Conservation (phyloP, 92 coral and sea anemone genomes). For the Desmophyllum pertusum region DNA sequence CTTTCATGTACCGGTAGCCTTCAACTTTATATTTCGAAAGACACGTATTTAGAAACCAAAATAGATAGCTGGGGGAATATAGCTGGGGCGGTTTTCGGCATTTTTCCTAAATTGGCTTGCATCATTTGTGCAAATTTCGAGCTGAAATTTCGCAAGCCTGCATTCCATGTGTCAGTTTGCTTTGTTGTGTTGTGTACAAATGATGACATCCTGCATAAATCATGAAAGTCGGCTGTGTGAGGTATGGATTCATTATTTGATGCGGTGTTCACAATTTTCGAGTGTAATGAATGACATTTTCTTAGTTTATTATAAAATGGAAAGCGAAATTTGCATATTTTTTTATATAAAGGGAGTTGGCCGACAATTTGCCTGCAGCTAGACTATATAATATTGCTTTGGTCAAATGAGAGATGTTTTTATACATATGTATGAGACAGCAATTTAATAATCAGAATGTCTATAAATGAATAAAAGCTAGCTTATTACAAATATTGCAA, state of each 20-base stretch:
- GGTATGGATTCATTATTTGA: background rate
- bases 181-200: too few relatives aligned
- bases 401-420: background rate
- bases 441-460: background rate
- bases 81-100: background rate
- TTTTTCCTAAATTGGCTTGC: background rate
- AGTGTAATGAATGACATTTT: background rate
- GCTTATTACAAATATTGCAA: background rate
- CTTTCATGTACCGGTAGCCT: background rate
- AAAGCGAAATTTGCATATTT: constrained; percentile 1
- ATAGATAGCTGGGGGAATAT: too few relatives aligned
- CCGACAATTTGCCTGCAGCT: background rate
- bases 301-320: background rate
- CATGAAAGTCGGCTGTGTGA: too few relatives aligned
- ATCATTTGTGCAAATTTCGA: background rate
- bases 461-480: background rate
- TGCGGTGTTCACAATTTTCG: background rate
- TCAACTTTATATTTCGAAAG: background rate
- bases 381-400: constrained; percentile 8
- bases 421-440: too few relatives aligned
- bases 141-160: background rate
- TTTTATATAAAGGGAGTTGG: background rate
- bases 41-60: background rate
- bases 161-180: background rate
- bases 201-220: too few relatives aligned